Percentiles rank a stretch among this genome's conserved stretches.
Evolutionary conservation across 2,797 vertebrate species (phyloP).

Genomic region (Melanotaenia trifasciata): DNA sequence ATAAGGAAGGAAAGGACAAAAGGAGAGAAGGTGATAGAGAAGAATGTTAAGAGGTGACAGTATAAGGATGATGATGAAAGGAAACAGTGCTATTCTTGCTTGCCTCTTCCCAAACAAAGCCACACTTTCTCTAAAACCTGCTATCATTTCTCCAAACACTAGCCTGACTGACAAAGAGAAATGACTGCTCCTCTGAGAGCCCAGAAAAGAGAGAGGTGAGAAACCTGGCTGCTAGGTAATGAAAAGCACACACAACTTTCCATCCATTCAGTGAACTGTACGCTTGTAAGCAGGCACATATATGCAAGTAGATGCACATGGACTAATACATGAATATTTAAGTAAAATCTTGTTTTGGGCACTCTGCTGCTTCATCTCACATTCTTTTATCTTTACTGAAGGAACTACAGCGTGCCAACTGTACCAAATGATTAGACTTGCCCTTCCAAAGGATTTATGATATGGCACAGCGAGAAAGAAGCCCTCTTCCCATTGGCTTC

Average conservation of each 20-base stretch:
- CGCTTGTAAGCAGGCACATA: conserved; percentile 30
- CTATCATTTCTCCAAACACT: conserved; percentile 76
- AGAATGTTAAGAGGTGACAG: conserved; percentile 71
- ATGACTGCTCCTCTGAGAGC: conserved; percentile 73
- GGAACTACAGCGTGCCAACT: conserved; percentile 64
- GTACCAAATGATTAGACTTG: conserved; percentile 71
- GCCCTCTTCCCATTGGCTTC: conserved; percentile 54
- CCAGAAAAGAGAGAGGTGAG: conserved; percentile 55
- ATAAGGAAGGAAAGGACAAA: conserved; percentile 68
- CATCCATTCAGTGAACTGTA: conserved; percentile 25
- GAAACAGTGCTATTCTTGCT: conserved; percentile 73
- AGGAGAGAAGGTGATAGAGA: conserved; percentile 67
- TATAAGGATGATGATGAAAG: conserved; percentile 79
- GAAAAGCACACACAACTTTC: conserved; percentile 61
- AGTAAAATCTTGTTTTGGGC: conserved; percentile 55
- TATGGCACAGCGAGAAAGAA: conserved; percentile 67
- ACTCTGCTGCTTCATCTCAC: conserved; percentile 35
- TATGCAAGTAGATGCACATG: conserved; percentile 9
- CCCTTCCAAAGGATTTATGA: conserved; percentile 65
- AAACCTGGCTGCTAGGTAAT: conserved; percentile 70
- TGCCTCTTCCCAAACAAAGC: conserved; percentile 73
- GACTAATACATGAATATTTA: conserved; percentile 16
- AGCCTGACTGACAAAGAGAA: conserved; percentile 72
- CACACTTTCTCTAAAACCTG: conserved; percentile 68
- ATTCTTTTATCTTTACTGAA: conserved; percentile 58